Evolutionary conservation across 2,888 invertebrate species (phyloP).

Genomic region (Digitonthophagus gazella): DNA sequence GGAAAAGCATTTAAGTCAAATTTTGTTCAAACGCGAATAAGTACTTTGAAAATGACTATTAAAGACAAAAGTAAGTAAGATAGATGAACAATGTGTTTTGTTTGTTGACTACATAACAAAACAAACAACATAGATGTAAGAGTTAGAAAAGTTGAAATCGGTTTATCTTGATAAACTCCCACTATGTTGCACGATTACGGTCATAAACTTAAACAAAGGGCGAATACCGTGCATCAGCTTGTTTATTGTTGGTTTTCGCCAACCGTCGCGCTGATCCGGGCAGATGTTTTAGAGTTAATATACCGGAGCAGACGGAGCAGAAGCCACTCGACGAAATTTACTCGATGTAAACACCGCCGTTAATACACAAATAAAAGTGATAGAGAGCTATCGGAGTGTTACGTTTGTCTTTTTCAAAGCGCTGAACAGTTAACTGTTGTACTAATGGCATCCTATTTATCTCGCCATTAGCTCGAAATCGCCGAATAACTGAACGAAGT

Average conservation of each 20-base stretch:
- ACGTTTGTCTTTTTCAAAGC: neutral
- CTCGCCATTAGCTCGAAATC: neutral
- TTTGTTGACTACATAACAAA: too few relatives aligned
- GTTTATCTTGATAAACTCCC: constrained; percentile 27
- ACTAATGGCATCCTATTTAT: neutral
- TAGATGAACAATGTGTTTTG: too few relatives aligned
- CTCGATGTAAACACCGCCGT: constrained; percentile 5
- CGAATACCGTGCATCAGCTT: constrained; percentile 9
- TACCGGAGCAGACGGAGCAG: constrained; percentile 1
- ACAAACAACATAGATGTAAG: too few relatives aligned
- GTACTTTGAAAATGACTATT: too few relatives aligned
- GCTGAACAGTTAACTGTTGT: neutral
- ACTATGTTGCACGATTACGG: constrained; percentile 19
- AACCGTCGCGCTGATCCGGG: constrained; percentile 5
- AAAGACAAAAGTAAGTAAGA: too few relatives aligned
- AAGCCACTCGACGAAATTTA: constrained; percentile 5
- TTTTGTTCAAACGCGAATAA: too few relatives aligned
- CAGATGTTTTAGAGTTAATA: constrained; percentile 16
- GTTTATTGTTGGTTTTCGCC: constrained; percentile 18
- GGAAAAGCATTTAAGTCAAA: too few relatives aligned
- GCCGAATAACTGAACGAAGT: neutral
- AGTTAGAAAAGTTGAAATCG: constrained; percentile 27
- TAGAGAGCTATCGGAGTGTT: neutral
- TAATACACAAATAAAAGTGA: constrained; percentile 11
- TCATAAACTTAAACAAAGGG: constrained; percentile 19